A percentile compares a stretch with the other conserved stretches of the same genome.
Conservation (phyloP, 2,113 vertebrate genomes). For the Burhinus oedicnemus region DNA sequence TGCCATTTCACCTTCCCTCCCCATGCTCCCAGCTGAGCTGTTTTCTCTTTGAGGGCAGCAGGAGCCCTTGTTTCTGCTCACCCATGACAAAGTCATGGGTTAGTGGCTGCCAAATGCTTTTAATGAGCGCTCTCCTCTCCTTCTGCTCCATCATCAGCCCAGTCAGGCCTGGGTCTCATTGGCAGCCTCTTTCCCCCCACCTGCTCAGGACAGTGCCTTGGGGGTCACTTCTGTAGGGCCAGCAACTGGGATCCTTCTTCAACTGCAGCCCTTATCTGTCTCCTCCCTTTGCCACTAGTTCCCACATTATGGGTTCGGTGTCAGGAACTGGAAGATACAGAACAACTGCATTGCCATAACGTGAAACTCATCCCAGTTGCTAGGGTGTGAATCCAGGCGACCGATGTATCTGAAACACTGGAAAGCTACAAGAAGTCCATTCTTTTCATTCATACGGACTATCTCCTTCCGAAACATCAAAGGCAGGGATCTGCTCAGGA, state of each 20-base stretch:
- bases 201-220: neutral
- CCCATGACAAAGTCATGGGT: neutral
- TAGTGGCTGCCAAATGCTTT: neutral
- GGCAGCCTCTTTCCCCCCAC: neutral
- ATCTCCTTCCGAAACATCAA: neutral
- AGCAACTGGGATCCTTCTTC: neutral
- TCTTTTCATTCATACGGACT: neutral
- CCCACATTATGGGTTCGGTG: neutral
- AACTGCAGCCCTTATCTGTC: neutral
- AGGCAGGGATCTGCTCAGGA: neutral
- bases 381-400: neutral
- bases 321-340: neutral
- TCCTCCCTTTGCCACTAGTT: neutral
- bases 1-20: neutral
- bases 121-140: neutral
- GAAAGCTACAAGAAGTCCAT: neutral
- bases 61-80: neutral
- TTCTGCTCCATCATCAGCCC: neutral
- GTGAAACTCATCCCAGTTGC: neutral
- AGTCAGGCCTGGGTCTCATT: neutral
- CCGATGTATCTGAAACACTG: neutral
- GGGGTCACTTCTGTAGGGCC: neutral
- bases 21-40: fast-evolving
- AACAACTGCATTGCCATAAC: fast-evolving
- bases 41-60: neutral